Percentiles rank a stretch among this genome's conserved stretches.
These are phyloP conservation scores for Bombus pascuorum DNA, from an alignment of 1,140 invertebrate species.

Conservation along the genomic window DNA sequence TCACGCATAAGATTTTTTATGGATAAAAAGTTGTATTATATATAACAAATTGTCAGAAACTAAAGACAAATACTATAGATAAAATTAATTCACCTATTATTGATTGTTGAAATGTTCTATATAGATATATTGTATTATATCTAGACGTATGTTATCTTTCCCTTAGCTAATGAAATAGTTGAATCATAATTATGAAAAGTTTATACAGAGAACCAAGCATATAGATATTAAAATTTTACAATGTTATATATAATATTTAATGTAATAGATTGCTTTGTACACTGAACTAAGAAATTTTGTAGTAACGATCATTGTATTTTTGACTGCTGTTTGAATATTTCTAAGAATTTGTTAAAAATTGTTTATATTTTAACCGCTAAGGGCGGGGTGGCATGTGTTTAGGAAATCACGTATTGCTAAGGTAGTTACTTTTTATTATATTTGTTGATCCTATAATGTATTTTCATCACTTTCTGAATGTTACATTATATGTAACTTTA, in stretches of 20 bases:
- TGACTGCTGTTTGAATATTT: conserved; percentile 24
- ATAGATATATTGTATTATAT: conserved; percentile 68
- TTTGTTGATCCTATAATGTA: conserved; percentile 57
- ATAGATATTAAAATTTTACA: conserved; percentile 33
- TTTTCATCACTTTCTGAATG: conserved; percentile 63
- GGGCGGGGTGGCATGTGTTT: conserved; percentile 53
- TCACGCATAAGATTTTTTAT: conserved; percentile 50
- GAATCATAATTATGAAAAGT: conserved; percentile 30
- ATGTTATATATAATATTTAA: conserved; percentile 33
- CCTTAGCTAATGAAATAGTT: conserved; percentile 46
- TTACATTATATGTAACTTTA: conserved; percentile 67
- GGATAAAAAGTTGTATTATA: conserved; percentile 33
- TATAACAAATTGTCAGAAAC: conserved; percentile 47
- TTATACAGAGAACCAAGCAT: conserved; percentile 34
- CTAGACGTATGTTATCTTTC: conserved; percentile 57
- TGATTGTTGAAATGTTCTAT: conserved; percentile 65
- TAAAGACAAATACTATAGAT: conserved; percentile 51
- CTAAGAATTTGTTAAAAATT: conserved; percentile 39
- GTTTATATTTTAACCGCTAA: conserved; percentile 51
- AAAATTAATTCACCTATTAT: conserved; percentile 59
- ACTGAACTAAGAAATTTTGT: conserved; percentile 23
- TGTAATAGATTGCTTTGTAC: conserved; percentile 30
- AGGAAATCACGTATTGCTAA: conserved; percentile 55
- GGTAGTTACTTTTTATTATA: conserved; percentile 62
- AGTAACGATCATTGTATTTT: conserved; percentile 17